Conservation (phyloP, 2,888 invertebrate species). For the Neocrepidodera transversa region DNA sequence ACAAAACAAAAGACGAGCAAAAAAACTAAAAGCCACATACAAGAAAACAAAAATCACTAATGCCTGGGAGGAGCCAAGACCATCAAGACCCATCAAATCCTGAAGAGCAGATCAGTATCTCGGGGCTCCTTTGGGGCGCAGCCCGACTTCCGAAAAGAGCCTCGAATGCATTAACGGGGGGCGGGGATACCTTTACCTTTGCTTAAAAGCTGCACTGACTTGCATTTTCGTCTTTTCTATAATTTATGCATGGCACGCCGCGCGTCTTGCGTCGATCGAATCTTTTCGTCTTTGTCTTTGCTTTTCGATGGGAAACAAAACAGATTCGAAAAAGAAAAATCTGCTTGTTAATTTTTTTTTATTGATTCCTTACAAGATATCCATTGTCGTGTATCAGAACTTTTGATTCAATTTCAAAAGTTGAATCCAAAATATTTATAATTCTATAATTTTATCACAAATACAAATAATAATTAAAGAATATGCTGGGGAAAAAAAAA, state of each 20-base stretch:
- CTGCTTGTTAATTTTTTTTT: no score
- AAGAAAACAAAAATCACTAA: slow-evolving; percentile 21
- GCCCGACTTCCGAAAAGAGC: slow-evolving; percentile 22
- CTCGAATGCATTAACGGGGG: slow-evolving; percentile 29
- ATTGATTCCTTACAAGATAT: no score
- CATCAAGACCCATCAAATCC: slow-evolving; percentile 3
- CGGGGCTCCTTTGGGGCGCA: slow-evolving; percentile 14
- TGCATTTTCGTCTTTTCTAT: slow-evolving; percentile 15
- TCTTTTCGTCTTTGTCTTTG: neutral
- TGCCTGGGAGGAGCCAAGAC: slow-evolving; percentile 15
- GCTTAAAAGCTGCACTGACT: slow-evolving; percentile 24
- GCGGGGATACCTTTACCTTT: slow-evolving; percentile 22
- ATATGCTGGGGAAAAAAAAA: no score
- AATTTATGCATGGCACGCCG: neutral
- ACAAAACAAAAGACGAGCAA: slow-evolving; percentile 13
- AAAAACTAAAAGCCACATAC: slow-evolving; percentile 19
- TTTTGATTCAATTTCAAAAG: no score
- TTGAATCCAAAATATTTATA: no score
- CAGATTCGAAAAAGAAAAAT: neutral
- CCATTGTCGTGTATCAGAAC: no score
- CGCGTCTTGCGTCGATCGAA: neutral
- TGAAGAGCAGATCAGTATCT: slow-evolving; percentile 7
- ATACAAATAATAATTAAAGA: no score
- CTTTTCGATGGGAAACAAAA: neutral
- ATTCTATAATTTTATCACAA: no score